These are phyloP conservation scores for Ardeotis arabs DNA, from an alignment of 2,113 vertebrate genomes.

Conservation along the genomic window DNA sequence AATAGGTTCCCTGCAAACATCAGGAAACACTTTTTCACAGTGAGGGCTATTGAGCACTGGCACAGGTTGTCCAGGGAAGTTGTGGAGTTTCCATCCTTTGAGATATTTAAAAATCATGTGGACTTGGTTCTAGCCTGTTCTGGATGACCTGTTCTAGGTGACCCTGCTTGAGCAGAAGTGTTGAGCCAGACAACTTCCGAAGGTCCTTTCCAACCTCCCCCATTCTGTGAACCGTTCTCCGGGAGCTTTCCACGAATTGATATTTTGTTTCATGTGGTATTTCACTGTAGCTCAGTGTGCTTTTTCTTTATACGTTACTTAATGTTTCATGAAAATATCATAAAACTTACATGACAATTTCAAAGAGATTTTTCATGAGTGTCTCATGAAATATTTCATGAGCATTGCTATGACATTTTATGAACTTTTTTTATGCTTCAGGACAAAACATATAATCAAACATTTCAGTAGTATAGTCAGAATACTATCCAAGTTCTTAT, in stretches of 20 bases:
- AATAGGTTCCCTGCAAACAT: neutral
- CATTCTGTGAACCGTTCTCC: neutral
- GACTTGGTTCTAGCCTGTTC: neutral
- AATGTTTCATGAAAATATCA: conserved; percentile 13
- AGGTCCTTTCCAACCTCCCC: neutral
- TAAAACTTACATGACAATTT: conserved; percentile 15
- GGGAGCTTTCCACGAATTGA: neutral
- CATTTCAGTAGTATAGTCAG: neutral
- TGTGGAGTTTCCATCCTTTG: neutral
- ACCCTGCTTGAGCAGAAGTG: neutral
- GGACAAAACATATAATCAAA: neutral
- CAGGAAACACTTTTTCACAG: neutral
- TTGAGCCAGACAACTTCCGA: neutral
- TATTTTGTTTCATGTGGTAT: neutral
- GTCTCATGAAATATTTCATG: conserved; percentile 6
- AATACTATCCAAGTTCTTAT: neutral
- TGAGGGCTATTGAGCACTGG: neutral
- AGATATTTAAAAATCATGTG: neutral
- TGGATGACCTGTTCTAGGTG: neutral
- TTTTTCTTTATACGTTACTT: neutral
- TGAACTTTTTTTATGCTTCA: neutral
- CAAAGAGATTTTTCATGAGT: neutral
- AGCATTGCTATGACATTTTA: conserved; percentile 4
- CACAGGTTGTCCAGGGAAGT: neutral
- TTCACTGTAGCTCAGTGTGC: neutral